phyloP scores from a whole-genome alignment of 2,113 vertebrate genomes.

The Noctilio leporinus region DNA sequence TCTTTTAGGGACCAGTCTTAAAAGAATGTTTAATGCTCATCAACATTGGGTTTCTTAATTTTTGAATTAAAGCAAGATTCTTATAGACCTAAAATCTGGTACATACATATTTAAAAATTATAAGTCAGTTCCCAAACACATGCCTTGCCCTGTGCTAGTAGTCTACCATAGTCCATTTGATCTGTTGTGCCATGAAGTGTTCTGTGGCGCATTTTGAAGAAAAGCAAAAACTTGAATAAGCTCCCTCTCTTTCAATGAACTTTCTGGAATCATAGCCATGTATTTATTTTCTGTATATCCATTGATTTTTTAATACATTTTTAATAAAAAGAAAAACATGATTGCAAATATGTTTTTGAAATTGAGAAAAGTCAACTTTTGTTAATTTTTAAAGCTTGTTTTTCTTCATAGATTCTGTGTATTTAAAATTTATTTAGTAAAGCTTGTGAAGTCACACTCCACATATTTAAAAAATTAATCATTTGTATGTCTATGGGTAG shows the following conservation, averaged over 20 bases:
- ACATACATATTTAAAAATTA: neutral
- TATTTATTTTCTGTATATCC: neutral
- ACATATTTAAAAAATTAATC: conserved; percentile 61
- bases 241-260: neutral
- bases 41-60: neutral
- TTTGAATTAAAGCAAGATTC: neutral
- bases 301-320: neutral
- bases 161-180: neutral
- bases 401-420: neutral
- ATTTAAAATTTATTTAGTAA: conserved; percentile 65
- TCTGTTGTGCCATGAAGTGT: neutral
- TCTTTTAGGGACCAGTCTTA: neutral
- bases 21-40: neutral
- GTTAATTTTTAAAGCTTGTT: neutral
- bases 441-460: conserved; percentile 39
- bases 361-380: neutral
- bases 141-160: neutral
- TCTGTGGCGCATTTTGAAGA: neutral
- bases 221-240: neutral
- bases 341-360: neutral
- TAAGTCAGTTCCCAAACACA: neutral
- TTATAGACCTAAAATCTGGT: neutral
- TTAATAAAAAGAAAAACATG: neutral
- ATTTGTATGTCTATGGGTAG: conserved; percentile 43
- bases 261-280: neutral